Conservation (phyloP, 2,113 vertebrate species). For the Rhinichthys klamathensis region DNA sequence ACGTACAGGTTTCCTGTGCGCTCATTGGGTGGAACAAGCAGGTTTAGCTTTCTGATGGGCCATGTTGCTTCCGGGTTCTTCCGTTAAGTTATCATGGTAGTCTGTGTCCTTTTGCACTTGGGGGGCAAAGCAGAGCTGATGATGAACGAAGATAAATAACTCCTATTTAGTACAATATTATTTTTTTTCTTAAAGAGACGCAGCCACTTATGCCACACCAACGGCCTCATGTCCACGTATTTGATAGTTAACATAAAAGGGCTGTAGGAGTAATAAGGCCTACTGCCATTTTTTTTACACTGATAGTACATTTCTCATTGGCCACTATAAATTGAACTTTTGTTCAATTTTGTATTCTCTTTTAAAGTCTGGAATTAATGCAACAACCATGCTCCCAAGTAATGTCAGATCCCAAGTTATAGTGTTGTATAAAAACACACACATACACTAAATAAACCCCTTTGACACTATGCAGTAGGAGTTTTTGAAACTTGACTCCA, state of each 20-base stretch:
- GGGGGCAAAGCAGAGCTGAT: slow-evolving; percentile 20
- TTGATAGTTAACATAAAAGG: neutral
- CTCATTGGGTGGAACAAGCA: slow-evolving; percentile 2
- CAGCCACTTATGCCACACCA: neutral
- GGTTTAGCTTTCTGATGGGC: slow-evolving; percentile 6
- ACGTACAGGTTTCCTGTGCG: neutral
- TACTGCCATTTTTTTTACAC: neutral
- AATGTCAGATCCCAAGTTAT: neutral
- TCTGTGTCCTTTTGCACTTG: slow-evolving; percentile 23
- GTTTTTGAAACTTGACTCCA: slow-evolving; percentile 16
- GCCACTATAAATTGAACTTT: neutral
- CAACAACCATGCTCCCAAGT: neutral
- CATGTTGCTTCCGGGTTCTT: neutral
- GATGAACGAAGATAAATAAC: neutral
- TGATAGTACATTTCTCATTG: neutral
- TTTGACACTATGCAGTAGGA: neutral
- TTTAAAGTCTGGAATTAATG: no score
- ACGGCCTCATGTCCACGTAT: neutral
- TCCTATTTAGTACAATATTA: neutral
- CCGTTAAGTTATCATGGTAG: slow-evolving; percentile 26
- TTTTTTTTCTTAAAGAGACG: neutral
- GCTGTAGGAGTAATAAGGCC: neutral
- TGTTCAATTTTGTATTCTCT: neutral
- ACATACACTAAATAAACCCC: neutral
- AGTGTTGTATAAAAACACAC: slow-evolving; percentile 1